Evolutionary conservation across 2,113 vertebrate genomes (phyloP), one percentile per base, ranked within the genome.

Genomic region (Elephas maximus): DNA sequence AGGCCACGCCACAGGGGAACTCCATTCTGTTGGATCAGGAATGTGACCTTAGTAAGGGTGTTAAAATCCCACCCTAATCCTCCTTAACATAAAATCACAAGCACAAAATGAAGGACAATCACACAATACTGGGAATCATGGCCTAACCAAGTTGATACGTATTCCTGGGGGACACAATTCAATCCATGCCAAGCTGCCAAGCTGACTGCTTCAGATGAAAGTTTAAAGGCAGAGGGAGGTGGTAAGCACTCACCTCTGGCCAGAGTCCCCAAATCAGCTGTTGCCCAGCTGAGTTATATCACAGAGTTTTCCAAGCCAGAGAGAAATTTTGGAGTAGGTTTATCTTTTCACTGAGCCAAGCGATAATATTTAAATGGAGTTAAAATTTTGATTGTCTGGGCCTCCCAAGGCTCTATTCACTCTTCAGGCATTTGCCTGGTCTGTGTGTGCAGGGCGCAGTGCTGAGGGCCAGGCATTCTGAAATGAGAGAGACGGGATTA

Each of bases 351-450:
- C 79, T 1, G 28, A n/a, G 23, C 44, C 11, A 1, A 5, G 51
- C 1, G 24, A 18, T 28, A 4, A 6, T 0, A 14, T 21, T 26
- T 86, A 33, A 23, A 1, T 0, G 26, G 44, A 67, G 33, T 2
- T 23, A 15, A 30, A 8, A 8, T 33, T 51, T 3, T 1, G 33
- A 20, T 14, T 23, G 2, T 14, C 85, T 28, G 44, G 78, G 71
- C 45, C 30, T 45, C 45, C 24, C 18, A 14, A 14, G 37, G 28
- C 37, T 14, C 37, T 17, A 1, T 65, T 14, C 18, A 2, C 45
- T 30, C 17, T 6, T 14, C 48, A 57, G 23, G 23, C 33, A 2
- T 41, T 17, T 6, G 41, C 11, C 23, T 12, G 37, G 41, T 44
- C 23, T 23, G 20, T 76, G 73, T 8, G 9, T 20, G 10, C 4